phyloP scores from a whole-genome alignment of 2,888 invertebrate species.

The Spodoptera exigua region DNA sequence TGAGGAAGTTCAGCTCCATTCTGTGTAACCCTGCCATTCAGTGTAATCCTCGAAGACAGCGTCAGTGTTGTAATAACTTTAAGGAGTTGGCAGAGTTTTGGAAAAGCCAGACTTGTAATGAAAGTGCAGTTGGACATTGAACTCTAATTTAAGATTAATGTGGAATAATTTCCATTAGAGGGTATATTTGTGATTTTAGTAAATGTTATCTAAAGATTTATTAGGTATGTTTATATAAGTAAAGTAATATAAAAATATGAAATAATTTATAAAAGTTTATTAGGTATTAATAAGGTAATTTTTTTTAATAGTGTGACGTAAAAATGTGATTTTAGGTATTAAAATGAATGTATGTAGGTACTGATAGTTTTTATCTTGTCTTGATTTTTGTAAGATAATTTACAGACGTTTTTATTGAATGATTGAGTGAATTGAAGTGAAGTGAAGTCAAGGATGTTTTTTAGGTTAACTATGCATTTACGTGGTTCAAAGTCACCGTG shows the following conservation, averaged over 20 bases:
- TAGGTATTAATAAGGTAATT: conserved; percentile 1
- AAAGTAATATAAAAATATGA: too few species aligned
- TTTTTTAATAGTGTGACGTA: conserved; percentile 9
- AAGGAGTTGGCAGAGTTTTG: conserved; percentile 81
- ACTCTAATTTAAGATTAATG: not conserved
- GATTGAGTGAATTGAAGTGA: too few species aligned
- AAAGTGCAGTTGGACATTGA: conserved; percentile 38
- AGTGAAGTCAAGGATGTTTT: too few species aligned
- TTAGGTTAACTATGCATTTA: too few species aligned
- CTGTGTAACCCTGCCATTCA: conserved; percentile 70
- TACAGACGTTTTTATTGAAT: too few species aligned
- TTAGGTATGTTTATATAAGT: too few species aligned
- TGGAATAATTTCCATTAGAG: not conserved
- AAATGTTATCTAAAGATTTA: too few species aligned
- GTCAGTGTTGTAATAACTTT: conserved; percentile 75
- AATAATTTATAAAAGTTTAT: too few species aligned
- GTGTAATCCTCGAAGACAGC: conserved; percentile 71
- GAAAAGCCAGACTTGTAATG: conserved; percentile 67
- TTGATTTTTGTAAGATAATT: too few species aligned
- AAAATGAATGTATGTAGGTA: not conserved
- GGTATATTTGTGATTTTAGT: conserved; percentile 15
- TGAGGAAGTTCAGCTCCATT: conserved; percentile 76
- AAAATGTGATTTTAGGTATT: not conserved
- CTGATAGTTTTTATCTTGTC: not conserved
- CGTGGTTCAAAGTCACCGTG: too few species aligned